Percentiles rank a stretch among this genome's conserved stretches.
These are phyloP conservation scores for Nycteola revayana DNA, from an alignment of 2,888 invertebrate species.

Conservation along the genomic window DNA sequence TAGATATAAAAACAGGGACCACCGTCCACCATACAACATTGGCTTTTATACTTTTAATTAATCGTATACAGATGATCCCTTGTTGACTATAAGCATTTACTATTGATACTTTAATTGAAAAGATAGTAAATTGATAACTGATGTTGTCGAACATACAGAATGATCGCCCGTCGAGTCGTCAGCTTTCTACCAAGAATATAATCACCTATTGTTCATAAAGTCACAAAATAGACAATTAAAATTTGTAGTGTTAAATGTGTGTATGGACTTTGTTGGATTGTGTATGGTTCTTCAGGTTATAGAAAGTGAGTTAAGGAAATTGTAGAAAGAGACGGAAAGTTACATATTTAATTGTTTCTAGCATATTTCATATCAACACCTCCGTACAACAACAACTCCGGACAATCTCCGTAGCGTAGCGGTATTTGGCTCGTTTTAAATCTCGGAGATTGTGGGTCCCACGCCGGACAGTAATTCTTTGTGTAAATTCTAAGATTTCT, in stretches of 20 bases:
- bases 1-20: no score
- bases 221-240: slow-evolving; percentile 64
- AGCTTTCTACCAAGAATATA: slow-evolving; percentile 70
- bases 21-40: no score
- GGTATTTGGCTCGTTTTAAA: no score
- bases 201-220: slow-evolving; percentile 76
- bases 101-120: slow-evolving; percentile 74
- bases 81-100: slow-evolving; percentile 61
- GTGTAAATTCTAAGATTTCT: no score
- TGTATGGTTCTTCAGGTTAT: no score
- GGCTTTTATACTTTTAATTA: slow-evolving; percentile 62
- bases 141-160: slow-evolving; percentile 64
- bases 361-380: no score
- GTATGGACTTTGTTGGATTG: slow-evolving; percentile 5
- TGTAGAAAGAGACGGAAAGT: no score
- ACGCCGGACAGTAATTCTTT: no score
- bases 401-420: no score
- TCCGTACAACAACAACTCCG: no score
- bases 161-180: slow-evolving; percentile 63
- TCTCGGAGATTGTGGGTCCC: no score
- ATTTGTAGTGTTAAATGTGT: slow-evolving; percentile 30
- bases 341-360: no score
- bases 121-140: slow-evolving; percentile 55
- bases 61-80: slow-evolving; percentile 78
- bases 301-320: background rate